Conservation (phyloP, 92 coral and sea anemone species). For the Heteractis magnifica region DNA sequence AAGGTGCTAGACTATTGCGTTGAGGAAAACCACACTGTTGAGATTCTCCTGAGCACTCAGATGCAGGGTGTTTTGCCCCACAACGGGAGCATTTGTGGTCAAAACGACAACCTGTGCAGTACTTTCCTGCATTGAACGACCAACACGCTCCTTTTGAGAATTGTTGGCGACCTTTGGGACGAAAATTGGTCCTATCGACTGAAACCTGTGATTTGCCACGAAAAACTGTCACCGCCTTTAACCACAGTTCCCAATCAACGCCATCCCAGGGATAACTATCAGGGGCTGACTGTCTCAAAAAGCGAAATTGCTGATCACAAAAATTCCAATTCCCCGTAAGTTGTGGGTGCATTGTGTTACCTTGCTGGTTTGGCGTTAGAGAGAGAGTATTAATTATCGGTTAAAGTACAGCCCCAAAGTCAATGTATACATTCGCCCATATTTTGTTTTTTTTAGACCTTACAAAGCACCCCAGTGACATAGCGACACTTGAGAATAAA, state of each 20-base stretch:
- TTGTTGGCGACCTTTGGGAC: constrained; percentile 1
- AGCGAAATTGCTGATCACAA: constrained; percentile 45
- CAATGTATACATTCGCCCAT: too few relatives aligned
- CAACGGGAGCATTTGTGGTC: constrained; percentile 36
- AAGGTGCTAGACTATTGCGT: neutral
- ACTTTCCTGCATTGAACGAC: constrained; percentile 17
- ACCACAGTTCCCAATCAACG: constrained; percentile 46
- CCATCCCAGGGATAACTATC: constrained; percentile 27
- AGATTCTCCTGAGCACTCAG: neutral
- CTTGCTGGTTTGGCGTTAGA: neutral
- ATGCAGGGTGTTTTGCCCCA: constrained; percentile 25
- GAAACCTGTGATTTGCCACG: neutral
- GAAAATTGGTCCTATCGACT: neutral
- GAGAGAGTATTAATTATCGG: constrained; percentile 13
- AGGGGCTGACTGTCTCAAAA: constrained; percentile 31
- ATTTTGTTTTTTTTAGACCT: constrained; percentile 18
- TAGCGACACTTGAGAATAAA: constrained; percentile 38
- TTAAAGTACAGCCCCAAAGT: constrained; percentile 1
- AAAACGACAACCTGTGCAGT: constrained; percentile 25
- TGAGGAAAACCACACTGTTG: constrained; percentile 14
- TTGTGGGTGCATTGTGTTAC: neutral
- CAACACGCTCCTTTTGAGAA: constrained; percentile 32
- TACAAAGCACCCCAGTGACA: constrained; percentile 30
- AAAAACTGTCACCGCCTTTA: constrained; percentile 12
- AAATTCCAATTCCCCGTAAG: constrained; percentile 31